A percentile compares a stretch with the other conserved stretches of the same genome.
Conservation (phyloP, 2,113 vertebrate genomes). For the Oenanthe melanoleuca region DNA sequence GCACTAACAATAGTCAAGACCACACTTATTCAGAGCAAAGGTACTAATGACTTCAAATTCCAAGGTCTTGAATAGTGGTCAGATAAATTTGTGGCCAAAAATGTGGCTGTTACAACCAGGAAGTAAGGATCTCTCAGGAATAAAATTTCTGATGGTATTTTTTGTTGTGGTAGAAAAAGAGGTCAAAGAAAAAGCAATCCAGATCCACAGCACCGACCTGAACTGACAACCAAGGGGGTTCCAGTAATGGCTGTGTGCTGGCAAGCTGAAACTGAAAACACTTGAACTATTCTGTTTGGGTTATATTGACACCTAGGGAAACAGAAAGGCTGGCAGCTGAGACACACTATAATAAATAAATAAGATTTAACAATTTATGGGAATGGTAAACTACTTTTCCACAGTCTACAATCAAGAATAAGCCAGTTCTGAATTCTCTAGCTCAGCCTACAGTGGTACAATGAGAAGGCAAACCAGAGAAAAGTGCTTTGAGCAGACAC, state of each 20-base stretch:
- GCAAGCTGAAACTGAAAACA: not conserved
- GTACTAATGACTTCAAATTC: not conserved
- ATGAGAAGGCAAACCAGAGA: not conserved
- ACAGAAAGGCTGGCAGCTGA: not conserved
- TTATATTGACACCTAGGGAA: not conserved
- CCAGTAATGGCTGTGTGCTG: not conserved
- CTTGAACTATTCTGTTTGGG: not conserved
- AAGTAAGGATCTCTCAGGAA: not conserved
- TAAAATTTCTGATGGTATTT: not conserved
- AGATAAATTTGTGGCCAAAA: not conserved
- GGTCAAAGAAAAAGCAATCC: not conserved
- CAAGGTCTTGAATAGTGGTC: not conserved
- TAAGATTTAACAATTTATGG: not conserved
- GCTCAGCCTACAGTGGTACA: not conserved
- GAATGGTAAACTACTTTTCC: not conserved
- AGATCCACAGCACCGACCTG: not conserved
- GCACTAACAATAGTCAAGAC: not conserved
- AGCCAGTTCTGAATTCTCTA: not conserved
- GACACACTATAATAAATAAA: not conserved
- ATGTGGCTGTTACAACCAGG: not conserved
- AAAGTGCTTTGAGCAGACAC: not conserved
- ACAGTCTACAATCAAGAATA: not conserved
- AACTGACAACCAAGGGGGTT: not conserved
- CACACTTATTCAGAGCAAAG: not conserved
- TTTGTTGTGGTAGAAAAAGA: not conserved